phyloP scores from a whole-genome alignment of 2,113 vertebrate genomes.

The Lampris megalopsis region DNA sequence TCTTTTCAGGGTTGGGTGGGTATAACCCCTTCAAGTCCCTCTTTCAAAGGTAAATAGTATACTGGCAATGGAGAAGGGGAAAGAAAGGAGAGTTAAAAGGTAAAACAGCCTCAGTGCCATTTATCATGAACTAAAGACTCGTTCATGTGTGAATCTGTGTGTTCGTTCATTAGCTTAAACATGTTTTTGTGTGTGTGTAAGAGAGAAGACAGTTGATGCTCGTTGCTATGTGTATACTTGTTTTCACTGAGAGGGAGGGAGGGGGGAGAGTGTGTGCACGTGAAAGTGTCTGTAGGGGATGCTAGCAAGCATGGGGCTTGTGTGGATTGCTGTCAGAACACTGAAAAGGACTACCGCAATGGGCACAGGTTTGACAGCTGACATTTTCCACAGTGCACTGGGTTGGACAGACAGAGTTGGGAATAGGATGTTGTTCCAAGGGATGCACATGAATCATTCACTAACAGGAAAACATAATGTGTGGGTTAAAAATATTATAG shows the following conservation, averaged over 20 bases:
- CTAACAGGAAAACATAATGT: too few relatives aligned
- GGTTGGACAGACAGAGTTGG: constrained; percentile 19
- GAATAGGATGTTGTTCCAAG: constrained; percentile 25
- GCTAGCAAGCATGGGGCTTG: neutral
- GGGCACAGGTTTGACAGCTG: constrained; percentile 43
- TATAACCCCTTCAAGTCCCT: constrained; percentile 17
- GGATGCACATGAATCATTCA: constrained; percentile 38
- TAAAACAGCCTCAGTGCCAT: constrained; percentile 36
- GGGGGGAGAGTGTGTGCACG: neutral
- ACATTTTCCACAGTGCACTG: constrained; percentile 31
- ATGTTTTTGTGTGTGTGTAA: constrained; percentile 13
- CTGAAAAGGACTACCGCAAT: constrained; percentile 1
- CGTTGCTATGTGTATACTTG: too few relatives aligned
- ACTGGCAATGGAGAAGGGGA: constrained; percentile 31
- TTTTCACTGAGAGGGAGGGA: too few relatives aligned
- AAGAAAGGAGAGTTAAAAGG: constrained; percentile 29
- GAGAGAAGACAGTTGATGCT: too few relatives aligned
- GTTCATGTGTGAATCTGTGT: constrained; percentile 11
- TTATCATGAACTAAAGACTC: constrained; percentile 34
- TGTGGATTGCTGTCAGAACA: constrained; percentile 37
- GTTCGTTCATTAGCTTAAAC: neutral
- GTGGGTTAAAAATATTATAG: constrained; percentile 18
- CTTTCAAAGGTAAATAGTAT: constrained; percentile 9
- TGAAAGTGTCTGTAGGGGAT: neutral
- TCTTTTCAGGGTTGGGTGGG: constrained; percentile 1